These are phyloP conservation scores for Leucoma salicis DNA, from an alignment of 2,888 invertebrate genomes.

Conservation along the genomic window DNA sequence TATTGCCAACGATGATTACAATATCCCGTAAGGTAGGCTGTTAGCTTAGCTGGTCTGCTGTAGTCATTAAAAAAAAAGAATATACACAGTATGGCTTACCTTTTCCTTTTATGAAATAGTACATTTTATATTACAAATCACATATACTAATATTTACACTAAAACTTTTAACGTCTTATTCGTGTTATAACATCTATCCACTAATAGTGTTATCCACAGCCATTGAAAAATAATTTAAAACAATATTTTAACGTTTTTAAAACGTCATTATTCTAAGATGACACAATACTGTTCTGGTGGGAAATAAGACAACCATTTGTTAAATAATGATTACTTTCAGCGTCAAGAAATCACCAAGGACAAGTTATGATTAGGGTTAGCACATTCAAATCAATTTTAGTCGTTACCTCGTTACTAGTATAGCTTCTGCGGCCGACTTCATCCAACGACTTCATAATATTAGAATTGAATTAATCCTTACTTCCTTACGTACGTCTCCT, in stretches of 20 bases:
- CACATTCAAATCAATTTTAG: background rate
- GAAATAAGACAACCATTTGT: background rate
- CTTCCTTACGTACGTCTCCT: too few species aligned
- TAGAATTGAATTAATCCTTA: too few species aligned
- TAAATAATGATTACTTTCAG: slow-evolving; percentile 6
- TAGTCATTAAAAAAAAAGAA: too few species aligned
- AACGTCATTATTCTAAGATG: background rate
- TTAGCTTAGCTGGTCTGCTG: too few species aligned
- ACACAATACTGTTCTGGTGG: background rate
- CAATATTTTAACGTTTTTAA: background rate
- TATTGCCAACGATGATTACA: too few species aligned
- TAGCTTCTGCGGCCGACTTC: too few species aligned
- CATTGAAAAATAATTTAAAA: background rate
- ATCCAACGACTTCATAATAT: too few species aligned
- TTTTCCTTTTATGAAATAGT: slow-evolving; percentile 11
- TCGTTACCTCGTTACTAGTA: too few species aligned
- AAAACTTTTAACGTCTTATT: background rate
- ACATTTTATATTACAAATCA: slow-evolving; percentile 6
- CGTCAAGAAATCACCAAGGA: slow-evolving; percentile 6
- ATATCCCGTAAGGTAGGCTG: too few species aligned
- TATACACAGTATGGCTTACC: too few species aligned
- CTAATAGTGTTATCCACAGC: too few species aligned
- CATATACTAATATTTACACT: background rate
- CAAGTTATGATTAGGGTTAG: background rate
- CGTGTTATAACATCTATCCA: too few species aligned